Evolutionary conservation across 2,888 invertebrate species (phyloP).

Genomic region (Leucoma salicis): DNA sequence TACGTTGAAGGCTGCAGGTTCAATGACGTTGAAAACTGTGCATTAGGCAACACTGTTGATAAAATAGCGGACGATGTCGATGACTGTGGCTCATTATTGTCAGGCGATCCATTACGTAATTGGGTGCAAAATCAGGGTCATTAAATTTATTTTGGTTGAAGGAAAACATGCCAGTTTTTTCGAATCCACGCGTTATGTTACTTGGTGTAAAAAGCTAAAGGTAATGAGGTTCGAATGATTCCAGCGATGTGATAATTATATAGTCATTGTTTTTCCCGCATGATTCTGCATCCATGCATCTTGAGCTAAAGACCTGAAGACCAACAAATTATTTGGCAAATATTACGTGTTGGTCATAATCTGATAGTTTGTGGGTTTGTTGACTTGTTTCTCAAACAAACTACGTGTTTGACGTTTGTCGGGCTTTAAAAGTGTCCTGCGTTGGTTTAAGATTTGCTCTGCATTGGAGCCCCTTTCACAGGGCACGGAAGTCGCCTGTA

Average conservation of each 20-base stretch:
- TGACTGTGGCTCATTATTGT: no score
- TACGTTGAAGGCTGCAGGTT: no score
- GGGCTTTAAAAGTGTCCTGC: neutral
- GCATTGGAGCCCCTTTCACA: neutral
- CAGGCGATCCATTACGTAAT: no score
- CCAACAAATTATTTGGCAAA: no score
- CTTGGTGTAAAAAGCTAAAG: neutral
- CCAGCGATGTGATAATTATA: neutral
- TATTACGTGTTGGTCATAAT: no score
- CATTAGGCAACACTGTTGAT: no score
- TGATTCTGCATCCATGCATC: neutral
- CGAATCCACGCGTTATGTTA: neutral
- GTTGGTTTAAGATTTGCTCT: neutral
- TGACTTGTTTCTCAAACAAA: no score
- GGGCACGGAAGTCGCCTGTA: conserved; percentile 2
- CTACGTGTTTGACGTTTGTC: no score
- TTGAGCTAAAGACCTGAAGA: neutral
- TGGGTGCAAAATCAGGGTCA: neutral
- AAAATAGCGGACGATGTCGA: no score
- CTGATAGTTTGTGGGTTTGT: no score
- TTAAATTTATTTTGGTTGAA: no score
- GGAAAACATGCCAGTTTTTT: neutral
- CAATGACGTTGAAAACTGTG: no score
- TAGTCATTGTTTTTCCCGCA: neutral
- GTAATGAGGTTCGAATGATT: neutral